Conservation (phyloP, 2,797 vertebrate genomes). For the Aphelocoma californica region DNA sequence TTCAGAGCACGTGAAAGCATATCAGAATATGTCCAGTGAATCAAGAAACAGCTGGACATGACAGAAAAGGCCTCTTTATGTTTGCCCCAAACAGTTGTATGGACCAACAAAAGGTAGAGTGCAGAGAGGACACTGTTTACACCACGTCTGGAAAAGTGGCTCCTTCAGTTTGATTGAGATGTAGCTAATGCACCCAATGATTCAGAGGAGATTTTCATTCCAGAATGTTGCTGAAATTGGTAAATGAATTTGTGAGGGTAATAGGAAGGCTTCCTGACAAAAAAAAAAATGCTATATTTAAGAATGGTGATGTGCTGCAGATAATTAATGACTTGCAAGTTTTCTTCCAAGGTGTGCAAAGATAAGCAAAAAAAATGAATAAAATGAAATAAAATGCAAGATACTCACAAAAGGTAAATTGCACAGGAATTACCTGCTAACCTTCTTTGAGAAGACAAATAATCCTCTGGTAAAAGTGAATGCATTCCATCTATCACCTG, state of each 20-base stretch:
- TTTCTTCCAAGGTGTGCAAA: not conserved
- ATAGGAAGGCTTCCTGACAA: not conserved
- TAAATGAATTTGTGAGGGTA: not conserved
- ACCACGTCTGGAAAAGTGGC: fast-evolving
- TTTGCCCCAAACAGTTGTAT: not conserved
- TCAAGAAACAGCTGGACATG: not conserved
- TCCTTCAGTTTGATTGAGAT: not conserved
- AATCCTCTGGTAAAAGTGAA: not conserved
- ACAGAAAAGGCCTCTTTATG: not conserved
- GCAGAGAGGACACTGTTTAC: not conserved
- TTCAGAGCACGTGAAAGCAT: not conserved
- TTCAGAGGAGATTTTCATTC: not conserved
- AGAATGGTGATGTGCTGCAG: not conserved
- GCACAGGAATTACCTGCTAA: not conserved
- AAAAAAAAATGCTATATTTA: not conserved
- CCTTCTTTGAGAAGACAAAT: not conserved
- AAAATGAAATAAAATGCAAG: not conserved
- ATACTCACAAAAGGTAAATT: not conserved
- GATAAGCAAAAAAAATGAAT: not conserved
- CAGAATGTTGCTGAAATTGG: not conserved
- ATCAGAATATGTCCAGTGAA: not conserved
- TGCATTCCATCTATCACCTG: not conserved
- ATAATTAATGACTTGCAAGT: not conserved
- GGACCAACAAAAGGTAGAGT: not conserved
- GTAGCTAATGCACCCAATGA: not conserved